Evolutionary conservation across 1,140 invertebrate species (phyloP), one percentile per base, ranked within the genome.

Genomic region (Colletes gigas): DNA sequence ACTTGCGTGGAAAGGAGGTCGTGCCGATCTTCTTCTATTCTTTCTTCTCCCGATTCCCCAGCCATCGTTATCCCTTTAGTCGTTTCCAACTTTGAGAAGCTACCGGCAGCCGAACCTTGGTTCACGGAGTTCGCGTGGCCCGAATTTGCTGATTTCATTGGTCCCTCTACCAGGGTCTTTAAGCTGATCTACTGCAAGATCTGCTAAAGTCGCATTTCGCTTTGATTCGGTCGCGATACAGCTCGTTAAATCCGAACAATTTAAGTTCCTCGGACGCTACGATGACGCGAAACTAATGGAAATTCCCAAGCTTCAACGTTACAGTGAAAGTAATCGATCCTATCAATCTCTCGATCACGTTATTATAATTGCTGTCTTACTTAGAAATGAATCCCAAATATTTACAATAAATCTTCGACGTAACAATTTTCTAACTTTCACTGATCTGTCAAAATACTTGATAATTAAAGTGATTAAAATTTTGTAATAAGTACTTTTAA

Each of bases 141-240:
- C 68, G 63, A 82, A 85, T 82, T 66, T 74, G 84, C 83, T 85
- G 83, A 85, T 82, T 75, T 59, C 52, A 57, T 60, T 80, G 70
- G 66, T 67, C 73, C 67, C 67, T 55, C 52, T 47, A 15, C 14
- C 55, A 47, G 44, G 39, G 63, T 82, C 79, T 81, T 76, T 83
- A 85, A 84, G 71, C 70, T 57, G 82, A 81, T 85, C 84, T 72
- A 73, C 81, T 72, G 67, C 47, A 19, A 50, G 78, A 84, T 84
- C 59, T 81, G 52, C 60, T 52, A 60, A 85, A 76, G 66, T 84
- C 67, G 72, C 62, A 54, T 44, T 57, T 68, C n/a, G 15, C 30
- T 65, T 54, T 72, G 57, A 39, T 57, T 55, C 67, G 21, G 4
- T 70, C 15, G 52, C 52, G 57, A 78, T 54, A 78, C 50, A 21